phyloP scores from a whole-genome alignment of 2,888 invertebrate species.

The Tachystola acroxantha region DNA sequence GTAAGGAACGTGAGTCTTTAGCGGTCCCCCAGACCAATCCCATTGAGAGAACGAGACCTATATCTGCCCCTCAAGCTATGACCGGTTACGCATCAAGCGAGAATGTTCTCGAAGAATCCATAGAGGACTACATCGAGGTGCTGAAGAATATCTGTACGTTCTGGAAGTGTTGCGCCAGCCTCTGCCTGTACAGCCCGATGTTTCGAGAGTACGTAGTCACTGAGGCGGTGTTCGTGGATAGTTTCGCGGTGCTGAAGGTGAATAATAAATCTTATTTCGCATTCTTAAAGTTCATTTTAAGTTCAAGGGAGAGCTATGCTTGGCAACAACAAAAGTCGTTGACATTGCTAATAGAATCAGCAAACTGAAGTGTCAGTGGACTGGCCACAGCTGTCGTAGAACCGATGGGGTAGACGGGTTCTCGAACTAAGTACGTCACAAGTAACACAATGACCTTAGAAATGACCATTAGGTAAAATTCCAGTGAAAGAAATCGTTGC shows the following conservation, averaged over 20 bases:
- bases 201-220: conserved; percentile 64
- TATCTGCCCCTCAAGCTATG: conserved; percentile 31
- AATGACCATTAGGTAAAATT: too few relatives aligned
- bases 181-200: conserved; percentile 76
- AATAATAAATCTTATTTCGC: too few relatives aligned
- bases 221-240: conserved; percentile 50
- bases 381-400: too few relatives aligned
- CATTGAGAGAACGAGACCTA: conserved; percentile 19
- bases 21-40: conserved; percentile 19
- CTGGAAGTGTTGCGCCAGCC: conserved; percentile 69
- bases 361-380: too few relatives aligned
- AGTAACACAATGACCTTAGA: too few relatives aligned
- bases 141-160: conserved; percentile 64
- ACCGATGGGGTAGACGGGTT: too few relatives aligned
- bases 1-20: conserved; percentile 38
- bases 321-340: too few relatives aligned
- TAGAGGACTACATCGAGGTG: conserved; percentile 45
- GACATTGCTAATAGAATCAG: too few relatives aligned
- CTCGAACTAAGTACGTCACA: too few relatives aligned
- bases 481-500: too few relatives aligned
- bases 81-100: conserved; percentile 21
- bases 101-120: conserved; percentile 26
- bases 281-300: too few relatives aligned
- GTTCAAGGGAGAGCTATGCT: too few relatives aligned
- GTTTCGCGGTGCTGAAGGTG: conserved; percentile 55